Evolutionary conservation across 1,140 invertebrate genomes (phyloP).

Genomic region (Frieseomelitta varia): DNA sequence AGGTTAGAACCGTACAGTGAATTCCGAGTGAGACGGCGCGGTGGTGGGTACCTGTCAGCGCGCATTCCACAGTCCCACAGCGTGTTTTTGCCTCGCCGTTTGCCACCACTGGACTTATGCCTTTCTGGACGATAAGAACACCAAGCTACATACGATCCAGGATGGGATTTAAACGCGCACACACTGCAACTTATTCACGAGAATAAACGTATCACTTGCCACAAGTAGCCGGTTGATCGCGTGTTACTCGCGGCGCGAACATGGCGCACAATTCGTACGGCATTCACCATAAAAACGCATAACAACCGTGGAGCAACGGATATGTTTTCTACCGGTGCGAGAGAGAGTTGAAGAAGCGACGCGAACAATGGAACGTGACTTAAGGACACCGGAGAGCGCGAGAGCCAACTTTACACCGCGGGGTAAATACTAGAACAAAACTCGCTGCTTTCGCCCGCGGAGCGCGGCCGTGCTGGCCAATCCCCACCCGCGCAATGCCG

Average conservation of each 20-base stretch:
- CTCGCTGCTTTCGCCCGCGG: slow-evolving; percentile 67
- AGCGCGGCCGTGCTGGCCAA: slow-evolving; percentile 66
- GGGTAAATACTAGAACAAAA: slow-evolving; percentile 75
- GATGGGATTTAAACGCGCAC: slow-evolving; percentile 43
- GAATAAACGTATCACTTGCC: slow-evolving; percentile 34
- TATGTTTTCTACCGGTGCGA: neutral
- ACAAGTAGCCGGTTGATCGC: slow-evolving; percentile 50
- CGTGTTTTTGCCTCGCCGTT: slow-evolving; percentile 48
- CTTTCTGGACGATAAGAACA: slow-evolving; percentile 1
- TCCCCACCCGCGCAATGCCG: slow-evolving; percentile 62
- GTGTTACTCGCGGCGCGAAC: slow-evolving; percentile 57
- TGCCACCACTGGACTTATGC: slow-evolving; percentile 2
- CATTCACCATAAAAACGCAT: slow-evolving; percentile 14
- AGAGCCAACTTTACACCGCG: slow-evolving; percentile 69
- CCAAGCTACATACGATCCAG: slow-evolving; percentile 1
- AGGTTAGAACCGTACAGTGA: slow-evolving; percentile 56
- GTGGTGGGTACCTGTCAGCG: slow-evolving; percentile 74
- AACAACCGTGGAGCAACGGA: neutral
- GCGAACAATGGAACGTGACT: slow-evolving; percentile 57
- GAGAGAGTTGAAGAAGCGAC: neutral
- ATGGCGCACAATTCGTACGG: slow-evolving; percentile 52
- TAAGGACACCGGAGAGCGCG: slow-evolving; percentile 44
- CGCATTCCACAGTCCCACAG: slow-evolving; percentile 74
- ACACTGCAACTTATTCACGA: slow-evolving; percentile 1
- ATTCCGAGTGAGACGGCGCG: slow-evolving; percentile 73